A percentile compares a stretch with the other conserved stretches of the same genome.
These are phyloP conservation scores for Conus ventricosus DNA, from an alignment of 1,140 invertebrate species.

Conservation along the genomic window DNA sequence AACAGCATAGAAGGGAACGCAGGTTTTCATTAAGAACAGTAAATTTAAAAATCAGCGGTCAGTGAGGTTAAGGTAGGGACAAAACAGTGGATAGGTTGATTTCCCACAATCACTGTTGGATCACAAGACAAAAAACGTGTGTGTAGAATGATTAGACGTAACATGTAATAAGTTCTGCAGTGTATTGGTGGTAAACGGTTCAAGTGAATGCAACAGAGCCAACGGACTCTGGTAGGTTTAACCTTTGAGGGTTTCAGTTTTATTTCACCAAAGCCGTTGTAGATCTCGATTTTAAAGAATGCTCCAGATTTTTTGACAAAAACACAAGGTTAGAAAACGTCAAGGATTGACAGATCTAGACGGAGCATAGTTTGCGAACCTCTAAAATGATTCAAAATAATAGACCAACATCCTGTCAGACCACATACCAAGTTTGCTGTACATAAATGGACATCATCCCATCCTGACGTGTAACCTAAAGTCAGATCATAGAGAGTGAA, in stretches of 20 bases:
- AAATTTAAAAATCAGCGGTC: neutral
- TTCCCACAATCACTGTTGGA: neutral
- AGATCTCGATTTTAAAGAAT: neutral
- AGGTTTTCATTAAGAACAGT: neutral
- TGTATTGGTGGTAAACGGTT: neutral
- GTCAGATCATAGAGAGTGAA: neutral
- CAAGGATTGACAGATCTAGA: neutral
- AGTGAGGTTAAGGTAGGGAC: neutral
- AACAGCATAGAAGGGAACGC: neutral
- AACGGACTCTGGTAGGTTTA: too few species aligned
- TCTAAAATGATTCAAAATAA: neutral
- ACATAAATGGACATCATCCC: neutral
- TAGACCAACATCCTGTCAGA: neutral
- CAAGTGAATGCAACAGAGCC: neutral
- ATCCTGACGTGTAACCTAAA: neutral
- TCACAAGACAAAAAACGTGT: slow-evolving; percentile 9
- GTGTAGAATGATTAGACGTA: neutral
- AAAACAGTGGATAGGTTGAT: neutral
- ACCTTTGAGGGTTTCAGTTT: neutral
- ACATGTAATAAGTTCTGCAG: neutral
- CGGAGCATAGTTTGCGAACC: neutral
- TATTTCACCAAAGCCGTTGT: neutral
- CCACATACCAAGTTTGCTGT: neutral
- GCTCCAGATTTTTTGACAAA: too few species aligned
- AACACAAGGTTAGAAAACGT: neutral